phyloP scores from a whole-genome alignment of 2,113 vertebrate species.

The Lota lota region DNA sequence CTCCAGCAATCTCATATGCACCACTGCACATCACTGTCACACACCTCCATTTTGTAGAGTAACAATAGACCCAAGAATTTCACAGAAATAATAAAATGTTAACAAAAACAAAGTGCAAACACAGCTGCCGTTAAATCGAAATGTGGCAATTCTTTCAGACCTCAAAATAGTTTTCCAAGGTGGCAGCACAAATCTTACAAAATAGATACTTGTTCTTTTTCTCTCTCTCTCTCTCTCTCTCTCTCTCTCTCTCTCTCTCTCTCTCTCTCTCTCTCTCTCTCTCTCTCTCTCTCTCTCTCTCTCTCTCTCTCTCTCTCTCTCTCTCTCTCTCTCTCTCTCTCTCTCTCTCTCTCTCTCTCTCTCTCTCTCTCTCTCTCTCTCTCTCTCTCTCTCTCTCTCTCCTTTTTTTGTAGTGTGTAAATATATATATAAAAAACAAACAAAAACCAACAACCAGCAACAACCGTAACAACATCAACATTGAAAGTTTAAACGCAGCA shows the following conservation, averaged over 20 bases:
- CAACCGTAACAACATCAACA: constrained; percentile 51
- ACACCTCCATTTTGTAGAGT: constrained; percentile 63
- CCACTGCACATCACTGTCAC: constrained; percentile 61
- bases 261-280: neutral
- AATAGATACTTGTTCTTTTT: constrained; percentile 67
- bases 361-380: constrained; percentile 44
- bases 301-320: constrained; percentile 42
- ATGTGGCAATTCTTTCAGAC: constrained; percentile 68
- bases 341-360: neutral
- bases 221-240: neutral
- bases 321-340: constrained; percentile 39
- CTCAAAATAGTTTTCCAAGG: constrained; percentile 52
- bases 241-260: neutral
- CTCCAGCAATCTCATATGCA: constrained; percentile 57
- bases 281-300: neutral
- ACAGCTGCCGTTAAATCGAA: constrained; percentile 67
- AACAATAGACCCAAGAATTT: constrained; percentile 73
- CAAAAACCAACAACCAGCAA: constrained; percentile 60
- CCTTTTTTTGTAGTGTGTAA: constrained; percentile 52
- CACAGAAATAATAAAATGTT: constrained; percentile 78
- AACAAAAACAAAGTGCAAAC: constrained; percentile 78
- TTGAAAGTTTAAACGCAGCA: constrained; percentile 46
- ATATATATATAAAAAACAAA: constrained; percentile 16
- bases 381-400: neutral
- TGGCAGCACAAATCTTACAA: constrained; percentile 68